Conservation (phyloP, 2,113 vertebrate genomes). For the Oenanthe melanoleuca region DNA sequence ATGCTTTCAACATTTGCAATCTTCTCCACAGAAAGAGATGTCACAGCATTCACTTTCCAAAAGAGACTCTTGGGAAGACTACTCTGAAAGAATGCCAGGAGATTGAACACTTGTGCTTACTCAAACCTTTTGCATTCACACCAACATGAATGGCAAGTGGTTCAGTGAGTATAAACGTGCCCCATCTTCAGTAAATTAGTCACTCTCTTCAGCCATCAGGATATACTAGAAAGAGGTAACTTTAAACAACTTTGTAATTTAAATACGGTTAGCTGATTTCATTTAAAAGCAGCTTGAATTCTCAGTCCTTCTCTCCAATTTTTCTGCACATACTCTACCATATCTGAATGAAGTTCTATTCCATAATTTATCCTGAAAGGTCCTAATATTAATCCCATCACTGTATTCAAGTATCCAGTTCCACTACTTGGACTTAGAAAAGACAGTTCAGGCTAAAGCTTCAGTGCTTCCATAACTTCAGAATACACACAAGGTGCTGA, state of each 20-base stretch:
- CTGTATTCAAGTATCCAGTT: slow-evolving; percentile 93
- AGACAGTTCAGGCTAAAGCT: slow-evolving; percentile 89
- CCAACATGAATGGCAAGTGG: background rate
- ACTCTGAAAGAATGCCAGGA: background rate
- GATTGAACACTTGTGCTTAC: background rate
- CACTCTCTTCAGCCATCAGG: background rate
- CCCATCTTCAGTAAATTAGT: background rate
- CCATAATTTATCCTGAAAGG: slow-evolving; percentile 94
- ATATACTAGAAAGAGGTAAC: background rate
- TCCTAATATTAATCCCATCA: slow-evolving; percentile 92
- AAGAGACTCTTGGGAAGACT: background rate
- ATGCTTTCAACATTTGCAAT: background rate
- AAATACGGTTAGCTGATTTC: background rate
- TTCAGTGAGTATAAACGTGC: background rate
- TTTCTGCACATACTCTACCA: slow-evolving; percentile 93
- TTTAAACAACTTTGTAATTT: background rate
- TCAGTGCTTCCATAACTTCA: slow-evolving; percentile 93
- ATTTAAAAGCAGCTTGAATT: background rate
- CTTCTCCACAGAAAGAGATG: background rate
- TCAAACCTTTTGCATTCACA: background rate
- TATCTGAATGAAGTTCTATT: slow-evolving; percentile 90
- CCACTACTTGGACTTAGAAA: slow-evolving; percentile 94
- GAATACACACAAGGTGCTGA: slow-evolving; percentile 93
- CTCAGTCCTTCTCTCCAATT: slow-evolving; percentile 78
- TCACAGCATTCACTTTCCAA: background rate